Conservation (phyloP, 1,140 invertebrate species). For the Frieseomelitta varia region DNA sequence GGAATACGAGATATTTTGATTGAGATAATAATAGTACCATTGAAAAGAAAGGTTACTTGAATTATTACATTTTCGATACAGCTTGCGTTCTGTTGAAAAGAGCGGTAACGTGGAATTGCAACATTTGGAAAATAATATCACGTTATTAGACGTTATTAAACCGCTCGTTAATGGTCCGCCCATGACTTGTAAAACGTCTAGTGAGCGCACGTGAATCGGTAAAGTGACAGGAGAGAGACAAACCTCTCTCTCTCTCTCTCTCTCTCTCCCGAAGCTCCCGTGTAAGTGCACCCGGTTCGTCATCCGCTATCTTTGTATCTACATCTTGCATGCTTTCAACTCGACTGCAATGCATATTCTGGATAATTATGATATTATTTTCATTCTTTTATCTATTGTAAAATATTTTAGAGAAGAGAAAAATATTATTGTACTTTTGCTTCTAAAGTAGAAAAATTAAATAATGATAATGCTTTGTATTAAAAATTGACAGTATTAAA, state of each 20-base stretch:
- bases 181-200: slow-evolving; percentile 5
- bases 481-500: too few relatives aligned
- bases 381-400: neutral
- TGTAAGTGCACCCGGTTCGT: slow-evolving; percentile 31
- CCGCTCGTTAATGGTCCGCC: neutral
- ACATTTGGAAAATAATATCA: slow-evolving; percentile 21
- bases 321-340: neutral
- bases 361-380: neutral
- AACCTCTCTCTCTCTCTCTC: slow-evolving; percentile 13
- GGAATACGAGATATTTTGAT: neutral
- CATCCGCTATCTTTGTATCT: slow-evolving; percentile 4
- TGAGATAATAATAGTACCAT: neutral
- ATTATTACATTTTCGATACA: neutral
- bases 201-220: slow-evolving; percentile 9
- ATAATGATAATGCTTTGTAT: too few relatives aligned
- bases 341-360: neutral
- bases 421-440: too few relatives aligned
- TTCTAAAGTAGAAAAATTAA: too few relatives aligned
- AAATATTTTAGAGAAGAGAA: too few relatives aligned
- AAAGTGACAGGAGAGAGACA: slow-evolving; percentile 39
- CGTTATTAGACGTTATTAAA: slow-evolving; percentile 11
- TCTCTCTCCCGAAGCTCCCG: slow-evolving; percentile 17
- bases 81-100: neutral
- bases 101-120: neutral
- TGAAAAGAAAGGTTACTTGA: neutral